phyloP scores from a whole-genome alignment of 2,797 vertebrate genomes.

The Helicolenus hilgendorfi region DNA sequence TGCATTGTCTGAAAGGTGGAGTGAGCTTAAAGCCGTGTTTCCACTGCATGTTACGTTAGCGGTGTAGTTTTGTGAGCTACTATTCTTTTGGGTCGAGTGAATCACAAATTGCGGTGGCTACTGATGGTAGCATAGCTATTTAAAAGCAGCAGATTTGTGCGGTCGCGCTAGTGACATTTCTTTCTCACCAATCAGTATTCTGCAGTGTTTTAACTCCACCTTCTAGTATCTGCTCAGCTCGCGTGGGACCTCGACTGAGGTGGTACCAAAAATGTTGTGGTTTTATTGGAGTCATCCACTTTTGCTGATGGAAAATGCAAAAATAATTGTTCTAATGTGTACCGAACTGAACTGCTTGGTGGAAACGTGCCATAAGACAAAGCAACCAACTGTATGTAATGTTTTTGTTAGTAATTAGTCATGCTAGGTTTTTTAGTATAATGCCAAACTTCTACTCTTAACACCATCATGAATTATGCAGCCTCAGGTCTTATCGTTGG shows the following conservation, averaged over 20 bases:
- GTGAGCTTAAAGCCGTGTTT: neutral
- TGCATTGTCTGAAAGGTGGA: neutral
- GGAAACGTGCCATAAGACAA: neutral
- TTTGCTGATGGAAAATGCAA: neutral
- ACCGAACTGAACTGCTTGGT: neutral
- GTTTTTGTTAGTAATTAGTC: neutral
- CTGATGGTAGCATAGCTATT: neutral
- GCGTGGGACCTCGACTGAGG: neutral
- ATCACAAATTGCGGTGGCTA: neutral
- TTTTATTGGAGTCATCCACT: neutral
- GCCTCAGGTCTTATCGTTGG: neutral
- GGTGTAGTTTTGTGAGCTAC: neutral
- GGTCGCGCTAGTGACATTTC: accelerated
- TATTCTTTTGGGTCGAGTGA: accelerated
- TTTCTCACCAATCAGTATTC: neutral
- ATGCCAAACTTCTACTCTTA: neutral
- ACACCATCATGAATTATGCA: neutral
- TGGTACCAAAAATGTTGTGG: accelerated
- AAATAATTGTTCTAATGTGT: neutral
- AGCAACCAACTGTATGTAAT: neutral
- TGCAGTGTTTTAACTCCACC: neutral
- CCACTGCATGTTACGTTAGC: neutral
- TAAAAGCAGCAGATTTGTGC: neutral
- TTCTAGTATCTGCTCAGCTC: no score
- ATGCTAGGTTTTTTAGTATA: neutral